Percentiles rank a stretch among this genome's conserved stretches.
These are phyloP conservation scores for Zosterops borbonicus DNA, from an alignment of 2,113 vertebrate species.

Conservation along the genomic window DNA sequence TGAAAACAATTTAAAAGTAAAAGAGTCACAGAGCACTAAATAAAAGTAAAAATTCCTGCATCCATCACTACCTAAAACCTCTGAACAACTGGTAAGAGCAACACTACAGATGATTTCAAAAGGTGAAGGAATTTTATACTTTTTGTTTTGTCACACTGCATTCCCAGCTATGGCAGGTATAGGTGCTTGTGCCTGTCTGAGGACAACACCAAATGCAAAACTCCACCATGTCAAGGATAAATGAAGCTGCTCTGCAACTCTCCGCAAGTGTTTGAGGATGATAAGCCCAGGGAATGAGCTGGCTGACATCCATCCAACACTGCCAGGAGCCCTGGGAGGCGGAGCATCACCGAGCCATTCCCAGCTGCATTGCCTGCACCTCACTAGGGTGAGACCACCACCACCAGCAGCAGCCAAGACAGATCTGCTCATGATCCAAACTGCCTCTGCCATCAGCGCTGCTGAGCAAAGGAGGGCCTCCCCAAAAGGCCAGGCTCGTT, in stretches of 20 bases:
- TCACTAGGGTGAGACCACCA: not conserved
- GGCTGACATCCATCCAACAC: not conserved
- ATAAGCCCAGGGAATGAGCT: not conserved
- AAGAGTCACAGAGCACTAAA: not conserved
- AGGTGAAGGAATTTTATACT: not conserved
- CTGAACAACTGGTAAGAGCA: not conserved
- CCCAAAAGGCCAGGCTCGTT: not conserved
- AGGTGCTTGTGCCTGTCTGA: not conserved
- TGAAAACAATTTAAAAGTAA: not conserved
- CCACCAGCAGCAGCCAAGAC: not conserved
- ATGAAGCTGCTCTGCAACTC: not conserved
- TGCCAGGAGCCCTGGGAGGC: not conserved
- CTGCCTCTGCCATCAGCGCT: not conserved
- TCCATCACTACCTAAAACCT: not conserved
- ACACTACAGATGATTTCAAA: not conserved
- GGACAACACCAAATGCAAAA: not conserved
- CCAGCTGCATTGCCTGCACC: fast-evolving
- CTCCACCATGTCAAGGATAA: fast-evolving
- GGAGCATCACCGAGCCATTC: not conserved
- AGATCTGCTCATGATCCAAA: not conserved
- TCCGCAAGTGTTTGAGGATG: not conserved
- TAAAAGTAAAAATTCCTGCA: not conserved
- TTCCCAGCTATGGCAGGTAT: not conserved
- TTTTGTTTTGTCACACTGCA: fast-evolving
- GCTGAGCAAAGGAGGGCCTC: not conserved